Conservation (phyloP, 2,888 invertebrate species). For the Heteromurus nitidus region DNA sequence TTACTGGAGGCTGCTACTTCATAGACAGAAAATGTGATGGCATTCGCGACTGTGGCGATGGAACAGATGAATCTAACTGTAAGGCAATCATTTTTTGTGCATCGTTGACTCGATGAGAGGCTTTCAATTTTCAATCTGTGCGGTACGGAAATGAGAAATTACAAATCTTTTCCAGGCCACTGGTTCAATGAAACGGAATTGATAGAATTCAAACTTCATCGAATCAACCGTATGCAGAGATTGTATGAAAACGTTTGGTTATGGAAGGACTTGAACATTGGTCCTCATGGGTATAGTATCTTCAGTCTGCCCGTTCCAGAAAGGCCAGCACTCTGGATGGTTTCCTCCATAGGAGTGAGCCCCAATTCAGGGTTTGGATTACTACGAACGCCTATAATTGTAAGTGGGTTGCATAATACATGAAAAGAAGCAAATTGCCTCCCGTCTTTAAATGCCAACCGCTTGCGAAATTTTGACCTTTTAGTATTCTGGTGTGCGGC, state of each 20-base stretch:
- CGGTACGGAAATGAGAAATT: too few relatives aligned
- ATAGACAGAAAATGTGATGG: conserved; percentile 87
- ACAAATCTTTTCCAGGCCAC: conserved; percentile 79
- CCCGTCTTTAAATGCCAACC: background rate
- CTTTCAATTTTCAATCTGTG: conserved; percentile 4
- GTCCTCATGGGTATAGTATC: conserved; percentile 91
- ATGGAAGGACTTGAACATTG: conserved; percentile 95
- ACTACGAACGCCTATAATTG: conserved; percentile 85
- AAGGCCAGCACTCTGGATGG: conserved; percentile 92
- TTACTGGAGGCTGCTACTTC: conserved; percentile 85
- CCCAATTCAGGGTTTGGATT: conserved; percentile 91
- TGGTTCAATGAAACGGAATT: conserved; percentile 83
- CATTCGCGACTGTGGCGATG: conserved; percentile 85
- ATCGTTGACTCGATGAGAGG: too few relatives aligned
- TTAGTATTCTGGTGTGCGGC: conserved; percentile 90
- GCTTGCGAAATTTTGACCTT: conserved; percentile 39
- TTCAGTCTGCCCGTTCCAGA: conserved; percentile 91
- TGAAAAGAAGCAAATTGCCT: background rate
- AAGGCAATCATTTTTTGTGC: conserved; percentile 74
- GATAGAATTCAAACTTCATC: conserved; percentile 85
- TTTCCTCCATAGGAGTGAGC: conserved; percentile 94
- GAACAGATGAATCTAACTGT: conserved; percentile 90
- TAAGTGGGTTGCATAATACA: conserved; percentile 74
- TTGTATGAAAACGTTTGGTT: conserved; percentile 97
- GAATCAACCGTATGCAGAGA: conserved; percentile 91